Conservation (phyloP, 1,140 invertebrate species). For the Drosophila seguyi region DNA sequence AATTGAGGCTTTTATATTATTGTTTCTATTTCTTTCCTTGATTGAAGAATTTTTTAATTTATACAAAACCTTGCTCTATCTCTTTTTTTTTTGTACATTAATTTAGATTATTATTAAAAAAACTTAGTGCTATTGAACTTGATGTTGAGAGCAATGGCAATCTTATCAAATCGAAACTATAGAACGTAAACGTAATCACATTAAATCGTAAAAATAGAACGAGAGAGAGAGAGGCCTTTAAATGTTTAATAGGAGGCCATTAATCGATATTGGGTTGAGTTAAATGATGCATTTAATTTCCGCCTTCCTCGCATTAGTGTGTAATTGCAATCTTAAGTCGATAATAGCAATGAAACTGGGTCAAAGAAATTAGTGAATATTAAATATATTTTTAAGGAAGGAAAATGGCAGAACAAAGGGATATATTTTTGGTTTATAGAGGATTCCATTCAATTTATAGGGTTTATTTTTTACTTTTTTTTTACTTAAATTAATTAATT, state of each 20-base stretch:
- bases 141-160: slow-evolving; percentile 11
- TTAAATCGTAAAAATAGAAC: slow-evolving; percentile 3
- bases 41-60: too few relatives aligned
- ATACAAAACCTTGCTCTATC: background rate
- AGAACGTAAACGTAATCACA: slow-evolving; percentile 11
- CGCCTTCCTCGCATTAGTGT: background rate
- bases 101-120: background rate
- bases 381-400: background rate
- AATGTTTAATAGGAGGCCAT: slow-evolving; percentile 10
- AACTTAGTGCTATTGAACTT: slow-evolving; percentile 4
- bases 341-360: background rate
- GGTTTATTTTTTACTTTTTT: background rate
- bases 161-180: slow-evolving; percentile 21
- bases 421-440: background rate
- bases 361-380: background rate
- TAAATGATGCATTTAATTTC: slow-evolving; percentile 15
- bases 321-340: slow-evolving; percentile 1
- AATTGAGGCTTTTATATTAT: too few relatives aligned
- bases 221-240: background rate
- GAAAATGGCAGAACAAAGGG: background rate
- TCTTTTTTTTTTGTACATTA: background rate
- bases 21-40: too few relatives aligned
- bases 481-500: background rate
- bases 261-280: slow-evolving; percentile 11
- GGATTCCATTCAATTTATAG: too few relatives aligned